phyloP scores from a whole-genome alignment of 64 coral and sea anemone genomes.

The Montipora capricornis region DNA sequence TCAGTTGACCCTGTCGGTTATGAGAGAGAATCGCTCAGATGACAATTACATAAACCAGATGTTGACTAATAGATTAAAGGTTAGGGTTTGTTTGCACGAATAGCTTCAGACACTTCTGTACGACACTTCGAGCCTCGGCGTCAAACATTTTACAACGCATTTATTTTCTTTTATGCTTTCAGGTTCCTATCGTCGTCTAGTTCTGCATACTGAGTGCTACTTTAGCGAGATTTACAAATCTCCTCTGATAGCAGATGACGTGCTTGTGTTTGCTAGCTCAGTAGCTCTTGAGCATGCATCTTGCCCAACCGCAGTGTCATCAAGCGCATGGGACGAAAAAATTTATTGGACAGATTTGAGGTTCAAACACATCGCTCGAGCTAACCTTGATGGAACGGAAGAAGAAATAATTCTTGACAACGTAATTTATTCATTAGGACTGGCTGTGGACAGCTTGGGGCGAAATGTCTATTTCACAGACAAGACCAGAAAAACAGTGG shows the following conservation, averaged over 20 bases:
- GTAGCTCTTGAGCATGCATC: background rate
- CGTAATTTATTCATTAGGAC: background rate
- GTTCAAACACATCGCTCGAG: background rate
- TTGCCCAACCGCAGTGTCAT: slow-evolving; percentile 3
- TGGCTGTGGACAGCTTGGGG: slow-evolving; percentile 19
- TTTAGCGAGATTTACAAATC: slow-evolving; percentile 40
- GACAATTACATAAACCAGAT: too few relatives aligned
- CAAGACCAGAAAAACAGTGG: slow-evolving; percentile 16
- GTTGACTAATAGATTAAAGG: too few relatives aligned
- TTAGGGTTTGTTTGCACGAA: too few relatives aligned
- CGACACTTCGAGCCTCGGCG: too few relatives aligned
- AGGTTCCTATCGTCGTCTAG: background rate
- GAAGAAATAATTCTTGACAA: slow-evolving; percentile 28
- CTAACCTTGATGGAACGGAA: slow-evolving; percentile 7
- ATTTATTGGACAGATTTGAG: slow-evolving; percentile 20
- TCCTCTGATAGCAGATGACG: slow-evolving; percentile 8
- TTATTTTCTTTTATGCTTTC: too few relatives aligned
- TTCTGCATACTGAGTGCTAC: slow-evolving; percentile 34
- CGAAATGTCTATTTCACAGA: slow-evolving; percentile 61
- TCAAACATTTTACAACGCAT: too few relatives aligned
- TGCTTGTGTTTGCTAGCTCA: background rate
- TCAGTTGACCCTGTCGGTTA: too few relatives aligned
- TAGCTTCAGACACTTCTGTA: too few relatives aligned
- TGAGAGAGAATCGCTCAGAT: too few relatives aligned
- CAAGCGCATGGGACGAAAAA: background rate